Percentiles rank a stretch among this genome's conserved stretches.
phyloP scores from a whole-genome alignment of 35 echinoderm and acorn worm genomes.

The Heliocidaris tuberculata region DNA sequence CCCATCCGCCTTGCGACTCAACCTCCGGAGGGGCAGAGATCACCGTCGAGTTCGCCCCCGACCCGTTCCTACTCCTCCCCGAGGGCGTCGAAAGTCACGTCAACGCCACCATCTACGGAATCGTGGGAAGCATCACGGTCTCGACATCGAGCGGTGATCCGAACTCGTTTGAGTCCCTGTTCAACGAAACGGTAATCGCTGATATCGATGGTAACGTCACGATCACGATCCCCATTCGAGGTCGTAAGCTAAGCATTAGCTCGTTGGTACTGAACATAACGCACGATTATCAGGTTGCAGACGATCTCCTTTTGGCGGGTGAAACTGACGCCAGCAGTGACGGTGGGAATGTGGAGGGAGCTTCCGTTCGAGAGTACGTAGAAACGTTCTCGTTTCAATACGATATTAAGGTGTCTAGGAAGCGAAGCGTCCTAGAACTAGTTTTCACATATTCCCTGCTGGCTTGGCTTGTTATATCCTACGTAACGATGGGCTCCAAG shows the following conservation, averaged over 20 bases:
- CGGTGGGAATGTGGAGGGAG: background rate
- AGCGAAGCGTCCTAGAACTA: background rate
- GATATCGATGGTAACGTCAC: constrained; percentile 16
- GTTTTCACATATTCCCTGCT: constrained; percentile 63
- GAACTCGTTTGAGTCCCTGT: background rate
- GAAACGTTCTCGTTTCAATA: background rate
- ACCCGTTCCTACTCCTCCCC: background rate
- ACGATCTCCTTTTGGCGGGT: background rate
- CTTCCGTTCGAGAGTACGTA: background rate
- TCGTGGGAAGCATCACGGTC: constrained; percentile 8
- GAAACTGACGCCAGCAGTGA: background rate
- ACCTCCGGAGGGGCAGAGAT: constrained; percentile 17
- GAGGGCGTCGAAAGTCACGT: background rate
- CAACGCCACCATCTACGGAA: constrained; percentile 27
- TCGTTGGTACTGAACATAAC: background rate
- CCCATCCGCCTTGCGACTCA: constrained; percentile 12
- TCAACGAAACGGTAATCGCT: constrained; percentile 1
- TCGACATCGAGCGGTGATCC: background rate
- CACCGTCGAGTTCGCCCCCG: constrained; percentile 10
- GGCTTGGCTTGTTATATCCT: constrained; percentile 66
- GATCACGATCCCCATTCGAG: background rate
- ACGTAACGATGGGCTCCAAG: constrained; percentile 76
- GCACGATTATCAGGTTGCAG: background rate
- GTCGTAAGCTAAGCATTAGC: constrained; percentile 13
- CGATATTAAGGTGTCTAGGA: constrained; percentile 24